Evolutionary conservation across 2,797 vertebrate genomes (phyloP).

Genomic region (Graptemys geographica): DNA sequence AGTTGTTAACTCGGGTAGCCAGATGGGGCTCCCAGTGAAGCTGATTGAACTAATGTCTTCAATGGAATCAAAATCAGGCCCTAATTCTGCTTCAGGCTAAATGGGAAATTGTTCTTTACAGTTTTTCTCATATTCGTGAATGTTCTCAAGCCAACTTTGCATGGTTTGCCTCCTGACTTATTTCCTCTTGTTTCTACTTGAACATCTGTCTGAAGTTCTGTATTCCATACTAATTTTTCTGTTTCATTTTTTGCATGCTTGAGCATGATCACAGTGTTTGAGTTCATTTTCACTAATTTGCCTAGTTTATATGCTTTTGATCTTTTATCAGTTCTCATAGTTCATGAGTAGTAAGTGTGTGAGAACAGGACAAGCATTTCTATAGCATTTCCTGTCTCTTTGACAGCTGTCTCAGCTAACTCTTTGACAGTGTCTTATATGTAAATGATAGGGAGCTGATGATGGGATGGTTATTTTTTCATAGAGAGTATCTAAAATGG

Average conservation of each 20-base stretch:
- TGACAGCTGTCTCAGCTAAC: background rate
- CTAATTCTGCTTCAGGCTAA: conserved; percentile 61
- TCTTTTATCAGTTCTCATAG: conserved; percentile 16
- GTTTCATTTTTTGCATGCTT: background rate
- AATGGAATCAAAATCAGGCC: conserved; percentile 24
- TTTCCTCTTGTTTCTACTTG: conserved; percentile 67
- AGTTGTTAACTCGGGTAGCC: conserved; percentile 29
- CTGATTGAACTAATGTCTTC: conserved; percentile 17
- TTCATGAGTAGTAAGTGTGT: background rate
- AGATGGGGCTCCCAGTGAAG: conserved; percentile 42
- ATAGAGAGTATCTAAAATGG: background rate
- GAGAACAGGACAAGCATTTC: background rate
- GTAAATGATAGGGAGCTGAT: rapidly evolving
- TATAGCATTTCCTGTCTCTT: background rate
- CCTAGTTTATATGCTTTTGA: conserved; percentile 38
- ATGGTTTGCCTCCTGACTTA: conserved; percentile 52
- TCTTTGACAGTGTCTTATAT: rapidly evolving
- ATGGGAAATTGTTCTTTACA: conserved; percentile 63
- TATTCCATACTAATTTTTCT: conserved; percentile 61
- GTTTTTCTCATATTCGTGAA: conserved; percentile 32
- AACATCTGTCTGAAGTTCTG: conserved; percentile 69
- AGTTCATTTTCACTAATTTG: conserved; percentile 52
- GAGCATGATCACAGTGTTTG: conserved; percentile 40
- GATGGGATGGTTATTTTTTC: background rate
- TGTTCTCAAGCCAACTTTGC: conserved; percentile 60